Conservation (phyloP, 2,797 vertebrate genomes). For the Tragelaphus oryx region DNA sequence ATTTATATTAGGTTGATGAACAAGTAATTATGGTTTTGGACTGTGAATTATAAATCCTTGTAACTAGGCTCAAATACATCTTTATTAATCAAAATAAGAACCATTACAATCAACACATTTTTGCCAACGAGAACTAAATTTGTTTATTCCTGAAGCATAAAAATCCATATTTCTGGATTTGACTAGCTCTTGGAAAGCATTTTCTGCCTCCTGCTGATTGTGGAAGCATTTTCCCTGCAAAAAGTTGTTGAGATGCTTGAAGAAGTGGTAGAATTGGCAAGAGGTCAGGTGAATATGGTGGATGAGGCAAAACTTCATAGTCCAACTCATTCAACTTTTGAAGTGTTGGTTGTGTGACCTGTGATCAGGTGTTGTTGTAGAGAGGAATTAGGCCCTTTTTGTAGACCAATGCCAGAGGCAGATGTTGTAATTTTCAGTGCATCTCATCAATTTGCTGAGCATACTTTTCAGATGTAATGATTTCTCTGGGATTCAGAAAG, state of each 20-base stretch:
- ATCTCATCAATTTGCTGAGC: neutral
- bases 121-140: neutral
- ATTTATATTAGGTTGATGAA: neutral
- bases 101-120: neutral
- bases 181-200: neutral
- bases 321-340: neutral
- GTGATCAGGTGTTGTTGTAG: neutral
- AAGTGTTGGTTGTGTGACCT: neutral
- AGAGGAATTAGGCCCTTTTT: neutral
- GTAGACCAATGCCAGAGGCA: neutral
- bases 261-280: neutral
- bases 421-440: neutral
- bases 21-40: neutral
- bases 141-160: neutral
- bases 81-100: neutral
- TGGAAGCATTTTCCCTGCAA: neutral
- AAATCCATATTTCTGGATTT: neutral
- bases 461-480: neutral
- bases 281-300: neutral
- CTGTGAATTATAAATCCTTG: neutral
- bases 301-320: neutral
- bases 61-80: neutral
- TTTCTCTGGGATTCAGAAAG: neutral
- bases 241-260: neutral
- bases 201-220: neutral